These are phyloP conservation scores for Drosophila kambysellisi DNA, from an alignment of 2,888 invertebrate genomes.

Conservation along the genomic window DNA sequence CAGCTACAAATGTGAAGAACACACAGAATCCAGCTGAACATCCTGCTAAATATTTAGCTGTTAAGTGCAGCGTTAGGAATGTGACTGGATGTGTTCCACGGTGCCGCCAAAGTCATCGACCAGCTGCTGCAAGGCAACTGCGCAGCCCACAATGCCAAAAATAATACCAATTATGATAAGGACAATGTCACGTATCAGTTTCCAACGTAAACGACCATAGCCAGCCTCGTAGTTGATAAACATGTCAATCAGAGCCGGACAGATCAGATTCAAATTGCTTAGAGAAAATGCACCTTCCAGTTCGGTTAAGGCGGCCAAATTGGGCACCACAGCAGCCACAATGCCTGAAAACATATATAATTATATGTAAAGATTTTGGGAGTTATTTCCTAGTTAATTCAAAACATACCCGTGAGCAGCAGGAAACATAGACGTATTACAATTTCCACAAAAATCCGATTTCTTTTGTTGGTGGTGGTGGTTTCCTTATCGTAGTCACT, in stretches of 20 bases:
- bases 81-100: conserved; percentile 11
- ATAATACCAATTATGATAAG: conserved; percentile 56
- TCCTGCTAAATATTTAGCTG: conserved; percentile 19
- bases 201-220: conserved; percentile 61
- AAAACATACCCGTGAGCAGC: conserved; percentile 43
- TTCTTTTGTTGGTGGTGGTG: not conserved
- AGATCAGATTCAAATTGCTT: conserved; percentile 59
- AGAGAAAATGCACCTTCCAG: conserved; percentile 67
- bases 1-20: conserved; percentile 32
- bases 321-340: conserved; percentile 61
- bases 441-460: conserved; percentile 26
- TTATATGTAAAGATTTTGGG: not conserved
- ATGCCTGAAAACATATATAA: conserved; percentile 32
- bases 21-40: conserved; percentile 22
- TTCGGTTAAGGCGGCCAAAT: conserved; percentile 62
- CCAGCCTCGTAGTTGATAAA: conserved; percentile 55
- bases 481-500: conserved; percentile 50
- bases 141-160: conserved; percentile 61
- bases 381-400: not conserved
- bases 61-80: conserved; percentile 16
- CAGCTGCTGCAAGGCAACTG: conserved; percentile 56
- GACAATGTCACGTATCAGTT: conserved; percentile 53
- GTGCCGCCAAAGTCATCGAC: conserved; percentile 52
- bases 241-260: conserved; percentile 65
- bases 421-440: conserved; percentile 51